A percentile compares a stretch with the other conserved stretches of the same genome.
Conservation (phyloP, 2,888 invertebrate genomes). For the Loripinus fragilis region DNA sequence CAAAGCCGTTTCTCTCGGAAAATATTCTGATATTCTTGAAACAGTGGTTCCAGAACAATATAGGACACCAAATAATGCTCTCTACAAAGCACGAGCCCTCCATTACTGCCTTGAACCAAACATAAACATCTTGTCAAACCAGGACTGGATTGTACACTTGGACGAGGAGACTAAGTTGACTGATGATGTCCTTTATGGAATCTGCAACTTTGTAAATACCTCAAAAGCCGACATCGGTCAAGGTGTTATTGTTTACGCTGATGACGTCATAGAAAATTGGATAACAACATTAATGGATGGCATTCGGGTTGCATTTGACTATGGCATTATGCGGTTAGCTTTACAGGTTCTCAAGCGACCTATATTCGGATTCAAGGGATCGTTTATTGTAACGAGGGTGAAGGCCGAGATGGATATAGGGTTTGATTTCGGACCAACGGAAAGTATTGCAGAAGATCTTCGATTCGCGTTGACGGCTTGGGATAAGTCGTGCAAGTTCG, state of each 20-base stretch:
- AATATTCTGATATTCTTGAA: constrained; percentile 28
- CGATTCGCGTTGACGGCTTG: constrained; percentile 32
- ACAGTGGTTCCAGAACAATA: constrained; percentile 33
- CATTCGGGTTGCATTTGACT: constrained; percentile 36
- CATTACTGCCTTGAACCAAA: constrained; percentile 29
- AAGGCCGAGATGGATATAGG: constrained; percentile 25
- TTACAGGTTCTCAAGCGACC: constrained; percentile 23
- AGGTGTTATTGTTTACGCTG: constrained; percentile 31
- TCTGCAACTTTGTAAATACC: constrained; percentile 29
- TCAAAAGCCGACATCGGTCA: constrained; percentile 35
- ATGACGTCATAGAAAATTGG: constrained; percentile 36
- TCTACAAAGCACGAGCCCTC: constrained; percentile 40
- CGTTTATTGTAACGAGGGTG: constrained; percentile 30
- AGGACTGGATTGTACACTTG: constrained; percentile 45
- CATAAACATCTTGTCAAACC: constrained; percentile 23
- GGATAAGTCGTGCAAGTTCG: constrained; percentile 28
- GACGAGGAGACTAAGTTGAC: constrained; percentile 30
- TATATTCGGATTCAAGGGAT: constrained; percentile 35
- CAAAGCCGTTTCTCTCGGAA: constrained; percentile 28
- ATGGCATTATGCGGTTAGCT: constrained; percentile 32
- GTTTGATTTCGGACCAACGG: constrained; percentile 38
- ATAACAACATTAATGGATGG: constrained; percentile 31
- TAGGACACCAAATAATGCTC: constrained; percentile 21
- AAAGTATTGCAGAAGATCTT: constrained; percentile 42
- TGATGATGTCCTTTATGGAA: constrained; percentile 28